phyloP scores from a whole-genome alignment of 2,888 invertebrate species.

The Parnassius glacialis region DNA sequence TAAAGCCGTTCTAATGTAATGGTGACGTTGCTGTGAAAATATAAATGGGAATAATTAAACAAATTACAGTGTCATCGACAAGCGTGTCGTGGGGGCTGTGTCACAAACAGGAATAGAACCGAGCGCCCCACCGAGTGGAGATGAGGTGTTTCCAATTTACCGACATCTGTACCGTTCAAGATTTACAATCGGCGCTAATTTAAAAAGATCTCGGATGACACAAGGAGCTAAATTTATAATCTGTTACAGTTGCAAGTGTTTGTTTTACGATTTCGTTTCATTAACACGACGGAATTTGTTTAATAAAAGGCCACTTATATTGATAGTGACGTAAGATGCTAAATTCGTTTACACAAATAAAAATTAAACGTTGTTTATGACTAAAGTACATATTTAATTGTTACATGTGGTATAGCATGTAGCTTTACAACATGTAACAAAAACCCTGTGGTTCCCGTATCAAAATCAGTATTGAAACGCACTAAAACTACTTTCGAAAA shows the following conservation, averaged over 20 bases:
- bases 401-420: too few relatives aligned
- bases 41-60: slow-evolving; percentile 45
- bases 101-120: slow-evolving; percentile 73
- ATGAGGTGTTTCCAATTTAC: slow-evolving; percentile 73
- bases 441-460: too few relatives aligned
- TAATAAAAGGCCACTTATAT: background rate
- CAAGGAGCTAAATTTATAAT: slow-evolving; percentile 59
- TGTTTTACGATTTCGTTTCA: slow-evolving; percentile 30
- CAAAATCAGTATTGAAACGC: too few relatives aligned
- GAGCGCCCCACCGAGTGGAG: slow-evolving; percentile 48
- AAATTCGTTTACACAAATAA: too few relatives aligned
- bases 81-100: slow-evolving; percentile 54
- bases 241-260: slow-evolving; percentile 43
- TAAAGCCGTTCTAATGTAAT: slow-evolving; percentile 31
- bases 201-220: slow-evolving; percentile 65
- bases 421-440: too few relatives aligned
- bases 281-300: slow-evolving; percentile 10
- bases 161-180: slow-evolving; percentile 55
- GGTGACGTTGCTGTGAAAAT: slow-evolving; percentile 42
- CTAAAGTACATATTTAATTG: too few relatives aligned
- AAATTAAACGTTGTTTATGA: too few relatives aligned
- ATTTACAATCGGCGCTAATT: slow-evolving; percentile 72
- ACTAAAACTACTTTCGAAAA: too few relatives aligned
- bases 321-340: too few relatives aligned
- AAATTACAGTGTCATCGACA: slow-evolving; percentile 62